Percentiles rank a stretch among this genome's conserved stretches.
These are phyloP conservation scores for Neomonachus schauinslandi DNA, from an alignment of 2,113 vertebrate genomes.

Conservation along the genomic window DNA sequence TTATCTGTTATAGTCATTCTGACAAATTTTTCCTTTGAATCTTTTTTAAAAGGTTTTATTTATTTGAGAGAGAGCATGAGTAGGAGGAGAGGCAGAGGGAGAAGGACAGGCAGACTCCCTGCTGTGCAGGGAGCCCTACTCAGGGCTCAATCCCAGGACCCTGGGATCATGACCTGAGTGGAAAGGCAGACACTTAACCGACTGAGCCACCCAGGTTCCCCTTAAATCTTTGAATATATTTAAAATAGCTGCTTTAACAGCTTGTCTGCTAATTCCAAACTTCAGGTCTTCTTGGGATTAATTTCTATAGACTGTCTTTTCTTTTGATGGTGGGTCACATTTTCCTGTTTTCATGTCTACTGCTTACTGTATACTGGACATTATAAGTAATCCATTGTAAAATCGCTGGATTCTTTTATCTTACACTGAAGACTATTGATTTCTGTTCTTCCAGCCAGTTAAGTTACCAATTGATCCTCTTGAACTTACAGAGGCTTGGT, in stretches of 20 bases:
- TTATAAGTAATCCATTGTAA: neutral
- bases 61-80: neutral
- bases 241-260: neutral
- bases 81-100: neutral
- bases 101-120: neutral
- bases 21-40: neutral
- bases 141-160: neutral
- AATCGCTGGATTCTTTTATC: neutral
- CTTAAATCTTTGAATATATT: neutral
- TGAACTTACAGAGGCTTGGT: neutral
- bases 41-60: neutral
- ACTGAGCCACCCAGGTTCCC: neutral
- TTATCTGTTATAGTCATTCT: neutral
- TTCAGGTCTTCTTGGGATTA: neutral
- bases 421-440: neutral
- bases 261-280: neutral
- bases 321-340: neutral
- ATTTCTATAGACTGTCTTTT: slow-evolving; percentile 2
- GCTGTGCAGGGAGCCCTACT: neutral
- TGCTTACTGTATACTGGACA: neutral
- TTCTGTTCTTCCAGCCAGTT: slow-evolving; percentile 1
- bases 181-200: neutral
- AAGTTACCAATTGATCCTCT: neutral
- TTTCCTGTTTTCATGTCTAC: neutral
- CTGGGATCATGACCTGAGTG: neutral